Conservation (phyloP, 2,797 vertebrate species). For the Decapterus maruadsi region DNA sequence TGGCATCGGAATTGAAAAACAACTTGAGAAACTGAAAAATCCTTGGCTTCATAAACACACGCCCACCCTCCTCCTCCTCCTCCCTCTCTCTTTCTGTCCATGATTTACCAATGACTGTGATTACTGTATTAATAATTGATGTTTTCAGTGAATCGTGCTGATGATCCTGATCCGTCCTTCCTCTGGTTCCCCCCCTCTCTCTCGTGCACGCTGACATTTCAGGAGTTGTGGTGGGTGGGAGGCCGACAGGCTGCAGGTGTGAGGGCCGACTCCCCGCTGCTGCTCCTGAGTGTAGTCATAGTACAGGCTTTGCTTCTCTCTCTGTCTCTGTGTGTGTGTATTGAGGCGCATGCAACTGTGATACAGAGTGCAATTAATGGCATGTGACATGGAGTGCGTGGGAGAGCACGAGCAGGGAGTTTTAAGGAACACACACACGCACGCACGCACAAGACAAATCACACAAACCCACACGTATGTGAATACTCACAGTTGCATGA, state of each 20-base stretch:
- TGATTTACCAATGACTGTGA: slow-evolving; percentile 39
- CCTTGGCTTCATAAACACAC: slow-evolving; percentile 7
- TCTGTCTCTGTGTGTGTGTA: slow-evolving; percentile 4
- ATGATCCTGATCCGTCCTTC: slow-evolving; percentile 44
- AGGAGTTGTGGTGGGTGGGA: slow-evolving; percentile 62
- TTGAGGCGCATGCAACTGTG: slow-evolving; percentile 3
- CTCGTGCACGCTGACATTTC: slow-evolving; percentile 66
- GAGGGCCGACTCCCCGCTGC: slow-evolving; percentile 74
- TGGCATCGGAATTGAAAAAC: not conserved
- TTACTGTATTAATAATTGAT: slow-evolving; percentile 50
- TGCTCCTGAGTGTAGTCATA: slow-evolving; percentile 38
- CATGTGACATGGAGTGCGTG: slow-evolving; percentile 64
- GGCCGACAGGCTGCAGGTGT: slow-evolving; percentile 75
- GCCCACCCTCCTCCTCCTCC: too few relatives aligned
- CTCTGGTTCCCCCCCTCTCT: slow-evolving; percentile 24
- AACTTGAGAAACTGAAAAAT: not conserved
- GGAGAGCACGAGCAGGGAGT: slow-evolving; percentile 48
- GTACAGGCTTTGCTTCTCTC: slow-evolving; percentile 12
- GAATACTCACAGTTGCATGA: slow-evolving; percentile 98
- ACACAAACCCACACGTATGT: slow-evolving; percentile 50
- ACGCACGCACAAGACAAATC: not conserved
- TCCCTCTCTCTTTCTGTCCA: slow-evolving; percentile 15
- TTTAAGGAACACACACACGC: slow-evolving; percentile 28
- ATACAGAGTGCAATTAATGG: slow-evolving; percentile 71
- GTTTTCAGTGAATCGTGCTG: slow-evolving; percentile 29